Evolutionary conservation across 2,113 vertebrate species (phyloP).

Genomic region (Harpagus bidentatus): DNA sequence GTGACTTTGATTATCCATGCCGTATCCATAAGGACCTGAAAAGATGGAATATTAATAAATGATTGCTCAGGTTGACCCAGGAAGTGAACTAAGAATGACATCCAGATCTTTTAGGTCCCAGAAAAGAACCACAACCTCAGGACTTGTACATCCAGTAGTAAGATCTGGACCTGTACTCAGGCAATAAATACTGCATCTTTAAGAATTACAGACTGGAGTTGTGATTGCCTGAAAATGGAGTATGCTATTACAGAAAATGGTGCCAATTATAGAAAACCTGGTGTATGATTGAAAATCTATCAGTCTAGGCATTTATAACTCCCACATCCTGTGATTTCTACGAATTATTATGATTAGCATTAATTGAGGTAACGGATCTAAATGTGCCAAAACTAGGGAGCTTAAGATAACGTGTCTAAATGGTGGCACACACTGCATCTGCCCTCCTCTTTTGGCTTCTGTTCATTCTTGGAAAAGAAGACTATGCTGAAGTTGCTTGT

Average conservation of each 20-base stretch:
- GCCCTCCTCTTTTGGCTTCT: slow-evolving; percentile 29
- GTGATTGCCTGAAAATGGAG: slow-evolving; percentile 7
- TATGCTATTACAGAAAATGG: neutral
- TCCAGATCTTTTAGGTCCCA: neutral
- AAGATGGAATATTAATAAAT: neutral
- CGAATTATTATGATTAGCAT: slow-evolving; percentile 8
- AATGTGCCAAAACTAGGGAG: neutral
- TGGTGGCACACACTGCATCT: neutral
- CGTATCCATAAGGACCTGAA: neutral
- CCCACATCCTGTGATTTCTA: neutral
- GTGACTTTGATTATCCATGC: neutral
- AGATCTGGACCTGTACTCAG: neutral
- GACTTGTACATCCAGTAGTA: neutral
- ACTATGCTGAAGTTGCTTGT: slow-evolving; percentile 44
- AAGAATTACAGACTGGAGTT: slow-evolving; percentile 10
- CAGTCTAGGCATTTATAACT: neutral
- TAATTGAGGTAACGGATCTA: slow-evolving; percentile 10
- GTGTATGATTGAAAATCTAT: neutral
- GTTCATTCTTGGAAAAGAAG: neutral
- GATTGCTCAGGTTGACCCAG: neutral
- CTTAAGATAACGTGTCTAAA: neutral
- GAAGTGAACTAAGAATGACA: neutral
- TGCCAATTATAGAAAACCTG: neutral
- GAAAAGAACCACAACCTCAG: neutral
- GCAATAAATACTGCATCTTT: neutral